Percentiles rank a stretch among this genome's conserved stretches.
These are phyloP conservation scores for Pongo pygmaeus DNA, from an alignment of 2,113 vertebrate genomes.

Conservation along the genomic window DNA sequence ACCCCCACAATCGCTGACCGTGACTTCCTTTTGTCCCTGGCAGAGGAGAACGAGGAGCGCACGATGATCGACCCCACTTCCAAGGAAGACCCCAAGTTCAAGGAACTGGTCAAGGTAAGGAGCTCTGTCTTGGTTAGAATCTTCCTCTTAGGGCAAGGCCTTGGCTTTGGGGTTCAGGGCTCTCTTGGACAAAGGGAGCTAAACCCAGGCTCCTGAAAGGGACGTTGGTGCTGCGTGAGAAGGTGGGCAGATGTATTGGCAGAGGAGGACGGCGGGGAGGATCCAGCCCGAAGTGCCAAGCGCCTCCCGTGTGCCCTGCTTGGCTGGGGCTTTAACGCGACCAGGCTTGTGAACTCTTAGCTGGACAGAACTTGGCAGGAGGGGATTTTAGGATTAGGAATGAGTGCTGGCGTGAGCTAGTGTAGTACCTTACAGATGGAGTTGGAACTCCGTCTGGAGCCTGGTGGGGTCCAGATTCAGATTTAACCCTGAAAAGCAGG, in stretches of 20 bases:
- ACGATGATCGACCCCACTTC: slow-evolving; percentile 95
- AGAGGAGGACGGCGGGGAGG: not conserved
- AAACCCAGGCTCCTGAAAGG: not conserved
- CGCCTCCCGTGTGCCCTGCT: accelerated
- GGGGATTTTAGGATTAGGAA: too few relatives aligned
- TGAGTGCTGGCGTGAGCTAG: not conserved
- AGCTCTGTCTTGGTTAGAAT: accelerated
- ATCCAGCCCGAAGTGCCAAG: accelerated
- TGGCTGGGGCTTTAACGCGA: not conserved
- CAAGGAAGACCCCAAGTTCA: slow-evolving; percentile 93
- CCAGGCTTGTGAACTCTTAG: accelerated
- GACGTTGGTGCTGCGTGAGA: accelerated
- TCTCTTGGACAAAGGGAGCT: not conserved
- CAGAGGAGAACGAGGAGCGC: slow-evolving; percentile 98
- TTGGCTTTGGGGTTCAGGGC: not conserved
- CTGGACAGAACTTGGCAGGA: not conserved
- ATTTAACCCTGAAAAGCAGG: not conserved
- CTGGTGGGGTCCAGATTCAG: not conserved
- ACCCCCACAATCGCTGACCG: not conserved
- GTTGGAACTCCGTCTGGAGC: not conserved
- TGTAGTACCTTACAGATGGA: accelerated
- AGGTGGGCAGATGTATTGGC: accelerated
- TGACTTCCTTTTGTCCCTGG: slow-evolving; percentile 31
- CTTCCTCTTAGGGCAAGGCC: not conserved
- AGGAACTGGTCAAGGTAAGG: slow-evolving; percentile 95